Conservation (phyloP, 2,113 vertebrate genomes). For the Dromiciops gliroides region DNA sequence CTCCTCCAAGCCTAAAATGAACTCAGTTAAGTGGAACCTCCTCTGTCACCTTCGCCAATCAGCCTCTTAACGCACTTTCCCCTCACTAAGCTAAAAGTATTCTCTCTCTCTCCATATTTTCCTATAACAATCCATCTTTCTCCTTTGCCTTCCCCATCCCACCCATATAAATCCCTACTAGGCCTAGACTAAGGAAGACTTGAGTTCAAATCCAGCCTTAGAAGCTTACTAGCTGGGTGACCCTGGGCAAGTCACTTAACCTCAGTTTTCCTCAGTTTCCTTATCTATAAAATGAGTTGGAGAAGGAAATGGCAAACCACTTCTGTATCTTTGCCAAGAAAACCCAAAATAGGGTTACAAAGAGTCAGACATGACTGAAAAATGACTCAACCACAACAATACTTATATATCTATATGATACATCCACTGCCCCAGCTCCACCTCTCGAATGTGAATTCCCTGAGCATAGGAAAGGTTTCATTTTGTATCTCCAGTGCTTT, state of each 20-base stretch:
- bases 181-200: not conserved
- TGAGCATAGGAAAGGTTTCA: not conserved
- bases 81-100: not conserved
- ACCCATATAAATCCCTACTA: not conserved
- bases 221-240: not conserved
- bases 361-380: not conserved
- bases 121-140: not conserved
- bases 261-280: not conserved
- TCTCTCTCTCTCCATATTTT: not conserved
- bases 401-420: not conserved
- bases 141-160: not conserved
- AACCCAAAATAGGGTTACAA: not conserved
- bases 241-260: not conserved
- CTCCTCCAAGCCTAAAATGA: not conserved
- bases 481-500: not conserved
- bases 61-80: not conserved
- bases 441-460: not conserved
- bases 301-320: not conserved
- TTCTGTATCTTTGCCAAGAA: not conserved
- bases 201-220: not conserved
- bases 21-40: not conserved
- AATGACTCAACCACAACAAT: not conserved
- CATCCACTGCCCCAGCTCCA: not conserved
- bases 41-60: not conserved
- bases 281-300: not conserved